Base-by-base conservation (phyloP, 2,113 vertebrate species). In the Larimichthys polyactis region DNA sequence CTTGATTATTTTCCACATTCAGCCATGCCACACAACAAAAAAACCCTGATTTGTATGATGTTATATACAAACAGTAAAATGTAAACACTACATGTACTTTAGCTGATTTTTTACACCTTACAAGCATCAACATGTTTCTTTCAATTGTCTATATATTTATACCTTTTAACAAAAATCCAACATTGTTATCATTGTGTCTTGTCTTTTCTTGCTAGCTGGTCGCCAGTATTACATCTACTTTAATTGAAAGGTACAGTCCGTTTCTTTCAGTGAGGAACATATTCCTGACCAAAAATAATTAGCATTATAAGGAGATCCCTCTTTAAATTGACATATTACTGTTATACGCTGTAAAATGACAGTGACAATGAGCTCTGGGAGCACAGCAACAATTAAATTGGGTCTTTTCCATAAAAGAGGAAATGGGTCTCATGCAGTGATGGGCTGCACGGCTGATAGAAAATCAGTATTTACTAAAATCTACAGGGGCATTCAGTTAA, bases 381-480 rank as follows among this genome's bases (percentile, higher is more conserved):
- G 36, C 32, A 46, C n/a, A 12, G 55, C 6, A 44, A n/a, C 15
- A 55, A 78, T 69, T 58, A 49, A 51, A 72, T 36, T 29, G 22
- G 9, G 54, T 78, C 12, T n/a, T 10, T 64, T 59, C 1, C 9
- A n/a, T 46, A 64, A 43, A 11, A 70, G 44, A 79, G 17, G 24
- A 27, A 16, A 49, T 36, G 14, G 51, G 16, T 44, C 29, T 52
- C 43, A 57, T 40, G 2, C 7, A 59, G 29, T 36, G 9, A 49
- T 43, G 48, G 17, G 14, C 8, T 46, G 52, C 22, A 40, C 4
- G 44, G 5, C 36, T 52, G 40, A 68, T 7, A 46, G 36, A 15
- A 77, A 57, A 68, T 65, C 52, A 36, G 43, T 71, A 67, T 71
- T 73, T 59, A 69, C 40, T 63, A 8, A 79, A 68, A 78, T 77